Evolutionary conservation across 2,797 vertebrate genomes (phyloP), one percentile per base, ranked within the genome.

Genomic region (Malurus leucopterus): DNA sequence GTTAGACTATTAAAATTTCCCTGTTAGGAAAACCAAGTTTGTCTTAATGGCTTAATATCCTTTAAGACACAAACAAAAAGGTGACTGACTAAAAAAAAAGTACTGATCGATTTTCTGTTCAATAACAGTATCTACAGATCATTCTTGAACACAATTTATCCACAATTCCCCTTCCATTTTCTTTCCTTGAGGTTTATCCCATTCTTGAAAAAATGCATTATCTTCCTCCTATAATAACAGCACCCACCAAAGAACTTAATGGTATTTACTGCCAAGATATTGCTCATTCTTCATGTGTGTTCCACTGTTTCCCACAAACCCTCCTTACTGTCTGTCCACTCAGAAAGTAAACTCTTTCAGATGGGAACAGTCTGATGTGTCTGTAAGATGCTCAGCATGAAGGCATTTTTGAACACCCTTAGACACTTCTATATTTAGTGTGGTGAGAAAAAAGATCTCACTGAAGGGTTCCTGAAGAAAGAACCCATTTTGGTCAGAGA

Each of bases 261-360:
- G 5, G 26, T 71, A 68, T 77, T 74, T 87, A n/a, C 46, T 89
- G 80, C 34, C 70, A 83, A 58, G 14, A 74, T 58, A 54, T 44
- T 85, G 69, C 40, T 87, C 54, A 41, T 50, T 85, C 65, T 55
- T 70, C 63, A 36, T 74, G 63, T 77, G 83, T 88, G 54, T 91
- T 83, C 76, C 21, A 8, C 43, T 65, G 4, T 71, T 92, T 91
- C 70, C 79, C 86, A 91, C 64, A 86, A 11, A 38, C 82, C 29
- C 27, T 68, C 64, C 16, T 83, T 57, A 29, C 41, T 85, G 38
- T 16, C 41, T 85, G 38, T 16, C 21, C 22, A 32, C 46, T 83
- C 55, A 82, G 49, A 89, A 80, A 74, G 27, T 49, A 57, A 73
- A 64, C 27, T 50, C 16, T 38, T 87, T 83, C 83, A 89, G 58